Conservation (phyloP, 2,797 vertebrate genomes). For the Linurgus olivaceus region DNA sequence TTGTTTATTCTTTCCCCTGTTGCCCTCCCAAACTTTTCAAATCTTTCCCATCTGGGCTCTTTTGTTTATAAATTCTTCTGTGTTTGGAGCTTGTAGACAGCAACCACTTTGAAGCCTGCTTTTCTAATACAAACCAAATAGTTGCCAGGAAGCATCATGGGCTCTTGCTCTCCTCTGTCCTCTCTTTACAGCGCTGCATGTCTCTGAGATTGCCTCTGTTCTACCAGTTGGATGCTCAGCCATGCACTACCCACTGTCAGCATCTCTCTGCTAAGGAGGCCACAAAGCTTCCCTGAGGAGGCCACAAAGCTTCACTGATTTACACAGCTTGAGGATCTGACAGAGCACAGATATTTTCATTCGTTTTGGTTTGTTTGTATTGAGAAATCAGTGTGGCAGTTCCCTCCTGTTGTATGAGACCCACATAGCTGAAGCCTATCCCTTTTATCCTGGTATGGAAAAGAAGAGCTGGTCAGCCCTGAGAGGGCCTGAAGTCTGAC, state of each 20-base stretch:
- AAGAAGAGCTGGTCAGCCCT: neutral
- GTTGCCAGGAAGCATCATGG: neutral
- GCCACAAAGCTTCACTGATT: neutral
- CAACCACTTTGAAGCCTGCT: neutral
- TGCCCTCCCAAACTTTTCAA: neutral
- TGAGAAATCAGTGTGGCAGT: neutral
- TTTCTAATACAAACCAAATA: neutral
- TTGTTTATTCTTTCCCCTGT: slow-evolving; percentile 34
- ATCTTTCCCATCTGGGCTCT: slow-evolving; percentile 1
- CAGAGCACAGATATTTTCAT: neutral
- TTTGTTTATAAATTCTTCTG: neutral
- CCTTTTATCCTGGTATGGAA: neutral
- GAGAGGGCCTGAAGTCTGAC: neutral
- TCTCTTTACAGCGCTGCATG: neutral
- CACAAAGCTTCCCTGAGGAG: neutral
- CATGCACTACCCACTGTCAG: accelerated
- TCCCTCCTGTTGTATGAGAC: neutral
- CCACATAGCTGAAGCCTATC: neutral
- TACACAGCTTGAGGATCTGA: neutral
- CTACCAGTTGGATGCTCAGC: neutral
- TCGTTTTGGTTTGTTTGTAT: neutral
- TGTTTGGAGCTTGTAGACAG: neutral
- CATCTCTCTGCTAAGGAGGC: neutral
- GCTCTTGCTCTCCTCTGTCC: accelerated
- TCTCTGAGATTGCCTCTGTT: neutral